Conservation (phyloP, 2,888 invertebrate genomes). For the Diplolepis rosae region DNA sequence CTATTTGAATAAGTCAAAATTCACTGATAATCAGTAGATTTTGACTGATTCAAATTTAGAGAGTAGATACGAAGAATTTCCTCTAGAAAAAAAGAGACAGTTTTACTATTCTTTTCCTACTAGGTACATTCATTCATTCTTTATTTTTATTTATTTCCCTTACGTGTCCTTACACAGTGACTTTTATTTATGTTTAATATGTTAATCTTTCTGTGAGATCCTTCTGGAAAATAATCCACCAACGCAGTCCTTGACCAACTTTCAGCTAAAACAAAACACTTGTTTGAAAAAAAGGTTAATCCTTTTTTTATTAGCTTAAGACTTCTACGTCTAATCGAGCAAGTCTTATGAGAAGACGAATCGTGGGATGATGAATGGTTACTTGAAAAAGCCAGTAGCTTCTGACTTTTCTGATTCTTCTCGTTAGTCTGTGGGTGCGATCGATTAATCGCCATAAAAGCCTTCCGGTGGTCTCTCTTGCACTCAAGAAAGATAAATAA, state of each 20-base stretch:
- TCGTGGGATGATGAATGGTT: background rate
- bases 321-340: background rate
- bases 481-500: background rate
- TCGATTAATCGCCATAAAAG: background rate
- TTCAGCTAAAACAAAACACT: background rate
- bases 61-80: background rate
- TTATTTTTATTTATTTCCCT: too few species aligned
- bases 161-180: too few species aligned
- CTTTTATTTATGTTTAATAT: too few species aligned
- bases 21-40: too few species aligned
- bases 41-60: too few species aligned
- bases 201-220: background rate
- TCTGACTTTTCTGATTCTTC: slow-evolving; percentile 9
- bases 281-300: background rate
- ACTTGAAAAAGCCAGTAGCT: background rate
- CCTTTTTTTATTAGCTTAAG: background rate
- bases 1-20: too few species aligned
- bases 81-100: background rate
- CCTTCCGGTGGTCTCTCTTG: background rate
- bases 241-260: background rate
- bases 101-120: too few species aligned
- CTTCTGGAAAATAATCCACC: background rate
- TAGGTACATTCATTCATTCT: too few species aligned
- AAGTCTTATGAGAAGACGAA: slow-evolving; percentile 13
- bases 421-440: slow-evolving; percentile 2